Evolutionary conservation across 2,797 vertebrate genomes (phyloP).

Genomic region (Neomorphus geoffroyi): DNA sequence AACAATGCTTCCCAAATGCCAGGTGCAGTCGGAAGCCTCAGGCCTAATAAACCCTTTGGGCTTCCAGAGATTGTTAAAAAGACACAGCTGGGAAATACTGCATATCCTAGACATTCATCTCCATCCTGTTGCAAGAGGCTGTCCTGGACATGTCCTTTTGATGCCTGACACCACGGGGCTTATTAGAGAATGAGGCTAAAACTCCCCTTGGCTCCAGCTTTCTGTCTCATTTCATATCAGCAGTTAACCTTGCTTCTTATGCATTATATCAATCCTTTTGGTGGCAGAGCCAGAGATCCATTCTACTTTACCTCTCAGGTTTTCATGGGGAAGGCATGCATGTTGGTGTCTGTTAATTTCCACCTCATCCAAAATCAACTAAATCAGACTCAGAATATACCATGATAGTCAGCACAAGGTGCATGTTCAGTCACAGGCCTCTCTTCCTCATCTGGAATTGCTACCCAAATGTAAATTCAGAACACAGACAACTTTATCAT

Average conservation of each 20-base stretch:
- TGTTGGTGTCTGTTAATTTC: background rate
- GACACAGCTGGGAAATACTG: background rate
- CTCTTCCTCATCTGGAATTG: background rate
- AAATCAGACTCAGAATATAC: background rate
- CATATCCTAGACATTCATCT: background rate
- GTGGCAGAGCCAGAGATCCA: background rate
- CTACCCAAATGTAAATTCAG: background rate
- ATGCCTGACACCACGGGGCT: background rate
- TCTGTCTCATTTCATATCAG: background rate
- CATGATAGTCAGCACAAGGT: background rate
- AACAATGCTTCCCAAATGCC: background rate
- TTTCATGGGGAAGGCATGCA: background rate
- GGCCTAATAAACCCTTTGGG: background rate
- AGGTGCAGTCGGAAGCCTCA: background rate
- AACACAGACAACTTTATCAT: background rate
- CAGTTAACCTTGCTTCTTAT: background rate
- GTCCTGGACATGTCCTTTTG: background rate
- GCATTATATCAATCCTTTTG: rapidly evolving
- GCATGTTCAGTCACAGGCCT: background rate
- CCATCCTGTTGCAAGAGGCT: background rate
- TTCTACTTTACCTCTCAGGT: background rate
- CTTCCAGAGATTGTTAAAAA: background rate
- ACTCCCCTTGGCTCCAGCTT: background rate
- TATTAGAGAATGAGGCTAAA: background rate
- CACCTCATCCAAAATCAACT: background rate